Evolutionary conservation across 2,113 vertebrate species (phyloP).

Genomic region (Tretioscincus oriximinensis): DNA sequence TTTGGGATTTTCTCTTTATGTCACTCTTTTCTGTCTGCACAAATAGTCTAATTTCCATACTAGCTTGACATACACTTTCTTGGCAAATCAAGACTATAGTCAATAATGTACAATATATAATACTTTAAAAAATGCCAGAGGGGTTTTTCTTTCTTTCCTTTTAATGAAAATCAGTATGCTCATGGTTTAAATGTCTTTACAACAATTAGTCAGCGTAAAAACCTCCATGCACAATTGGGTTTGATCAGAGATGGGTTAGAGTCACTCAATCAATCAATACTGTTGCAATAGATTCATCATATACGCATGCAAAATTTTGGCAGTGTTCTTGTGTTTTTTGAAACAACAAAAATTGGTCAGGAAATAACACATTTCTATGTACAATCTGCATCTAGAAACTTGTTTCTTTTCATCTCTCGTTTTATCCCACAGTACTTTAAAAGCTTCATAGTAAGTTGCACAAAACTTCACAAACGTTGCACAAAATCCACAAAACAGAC

Average conservation of each 20-base stretch:
- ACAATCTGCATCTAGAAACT: too few species aligned
- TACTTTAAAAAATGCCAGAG: background rate
- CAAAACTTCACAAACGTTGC: too few species aligned
- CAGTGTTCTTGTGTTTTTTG: too few species aligned
- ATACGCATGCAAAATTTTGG: too few species aligned
- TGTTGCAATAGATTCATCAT: too few species aligned
- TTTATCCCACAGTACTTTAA: background rate
- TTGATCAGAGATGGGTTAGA: too few species aligned
- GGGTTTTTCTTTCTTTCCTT: background rate
- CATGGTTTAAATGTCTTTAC: background rate
- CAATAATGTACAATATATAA: background rate
- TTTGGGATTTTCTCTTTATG: background rate
- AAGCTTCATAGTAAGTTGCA: background rate
- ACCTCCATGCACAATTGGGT: background rate
- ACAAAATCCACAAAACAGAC: background rate
- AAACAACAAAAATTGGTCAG: too few species aligned
- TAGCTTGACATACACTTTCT: background rate
- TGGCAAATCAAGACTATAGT: background rate
- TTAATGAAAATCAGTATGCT: background rate
- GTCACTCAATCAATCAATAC: too few species aligned
- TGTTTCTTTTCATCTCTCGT: too few species aligned
- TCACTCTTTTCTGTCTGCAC: slow-evolving; percentile 7
- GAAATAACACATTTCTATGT: too few species aligned
- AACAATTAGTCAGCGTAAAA: background rate
- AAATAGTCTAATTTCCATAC: slow-evolving; percentile 1